phyloP scores from a whole-genome alignment of 2,797 vertebrate species.

The Chaunax sp. region DNA sequence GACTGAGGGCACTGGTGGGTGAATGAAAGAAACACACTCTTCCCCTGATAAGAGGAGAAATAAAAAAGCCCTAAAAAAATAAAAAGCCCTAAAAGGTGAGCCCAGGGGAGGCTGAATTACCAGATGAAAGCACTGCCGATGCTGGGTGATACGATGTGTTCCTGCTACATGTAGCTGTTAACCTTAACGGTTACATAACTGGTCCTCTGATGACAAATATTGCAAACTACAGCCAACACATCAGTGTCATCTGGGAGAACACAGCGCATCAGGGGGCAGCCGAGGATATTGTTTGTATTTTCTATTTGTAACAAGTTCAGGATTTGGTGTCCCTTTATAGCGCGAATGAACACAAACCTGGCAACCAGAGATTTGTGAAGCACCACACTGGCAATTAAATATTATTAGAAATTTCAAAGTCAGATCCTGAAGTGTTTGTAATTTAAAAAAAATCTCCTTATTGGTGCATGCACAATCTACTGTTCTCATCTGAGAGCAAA shows the following conservation, averaged over 20 bases:
- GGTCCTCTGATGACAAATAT: constrained; percentile 40
- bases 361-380: constrained; percentile 8
- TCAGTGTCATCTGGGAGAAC: constrained; percentile 39
- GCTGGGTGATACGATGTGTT: constrained; percentile 36
- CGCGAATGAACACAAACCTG: neutral
- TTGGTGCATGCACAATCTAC: neutral
- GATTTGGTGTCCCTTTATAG: constrained; percentile 15
- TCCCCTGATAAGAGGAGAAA: constrained; percentile 37
- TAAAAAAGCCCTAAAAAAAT: no score
- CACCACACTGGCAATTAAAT: neutral
- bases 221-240: constrained; percentile 44
- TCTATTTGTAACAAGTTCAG: constrained; percentile 26
- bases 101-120: constrained; percentile 33
- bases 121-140: constrained; percentile 53
- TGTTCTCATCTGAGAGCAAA: neutral
- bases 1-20: constrained; percentile 17
- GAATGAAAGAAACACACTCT: constrained; percentile 37
- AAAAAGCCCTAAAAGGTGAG: constrained; percentile 21
- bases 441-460: constrained; percentile 3
- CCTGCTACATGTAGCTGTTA: constrained; percentile 42
- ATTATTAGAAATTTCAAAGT: neutral
- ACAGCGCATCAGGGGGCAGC: constrained; percentile 16
- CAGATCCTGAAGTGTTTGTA: neutral
- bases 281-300: constrained; percentile 13
- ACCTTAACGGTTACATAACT: constrained; percentile 66